Base-by-base conservation (phyloP, 53 echinoderm and acorn worm species). In the Zoroaster sp. region DNA sequence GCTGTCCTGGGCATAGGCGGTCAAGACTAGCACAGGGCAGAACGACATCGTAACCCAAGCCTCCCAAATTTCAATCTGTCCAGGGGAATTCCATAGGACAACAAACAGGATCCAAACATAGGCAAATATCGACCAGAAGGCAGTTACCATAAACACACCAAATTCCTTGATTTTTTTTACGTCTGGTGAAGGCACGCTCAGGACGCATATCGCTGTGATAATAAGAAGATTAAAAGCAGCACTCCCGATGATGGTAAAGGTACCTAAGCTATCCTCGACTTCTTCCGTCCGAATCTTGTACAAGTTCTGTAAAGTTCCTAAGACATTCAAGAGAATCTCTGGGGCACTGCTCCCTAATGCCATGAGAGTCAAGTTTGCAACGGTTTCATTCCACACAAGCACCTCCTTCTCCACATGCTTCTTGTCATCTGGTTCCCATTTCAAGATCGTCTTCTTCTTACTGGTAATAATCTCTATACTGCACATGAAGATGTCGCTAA, bases 401-500 rank as follows among this genome's bases (percentile, higher is more conserved):
- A 97, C 95, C 69, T 97, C 95, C 63, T 91, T 92, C 78, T 97
- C 96, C 38, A 96, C 91, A 35, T 94, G 90, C 25, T 89, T 72
- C 17, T 94, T 92, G 40, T 80, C 89, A 43, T 97, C 98, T 1
- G 95, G 55, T 53, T 97, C 98, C 88, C 96, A 97, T 31, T 49
- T 75, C 72, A 96, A 88, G 35, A 97, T 92, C 33, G 91, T 97
- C 68, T 72, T 88, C 88, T 94, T 92, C 83, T 97, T 96, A 69
- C 98, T 97, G 35, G 98, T 97, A 77, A 97, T 97, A 1, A 97
- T 77, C 87, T 97, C 98, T 13, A 97, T 97, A 83, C 95, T 96
- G 43, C 98, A 97, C 95, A 97, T 97, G 83, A 97, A 97, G 51
- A 96, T 90, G 65, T 97, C 98, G 75, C 98, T 97, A 40, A 97